Evolutionary conservation across 2,888 invertebrate genomes (phyloP).

Genomic region (Lasioglossum calceatum): DNA sequence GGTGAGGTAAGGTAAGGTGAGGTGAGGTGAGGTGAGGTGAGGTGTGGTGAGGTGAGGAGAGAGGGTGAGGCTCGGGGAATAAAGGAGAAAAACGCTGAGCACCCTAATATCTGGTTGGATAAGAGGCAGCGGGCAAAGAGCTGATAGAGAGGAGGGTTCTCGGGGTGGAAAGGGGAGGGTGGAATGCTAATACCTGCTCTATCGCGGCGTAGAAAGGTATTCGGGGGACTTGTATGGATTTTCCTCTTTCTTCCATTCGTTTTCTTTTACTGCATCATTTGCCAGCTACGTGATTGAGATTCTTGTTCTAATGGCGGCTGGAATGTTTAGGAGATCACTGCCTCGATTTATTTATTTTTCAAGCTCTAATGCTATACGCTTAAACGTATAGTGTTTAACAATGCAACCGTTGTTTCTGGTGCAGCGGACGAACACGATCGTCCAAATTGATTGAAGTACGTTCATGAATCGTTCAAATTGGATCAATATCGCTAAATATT

Average conservation of each 20-base stretch:
- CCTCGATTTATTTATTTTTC: not conserved
- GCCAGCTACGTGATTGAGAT: not conserved
- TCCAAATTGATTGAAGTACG: no score
- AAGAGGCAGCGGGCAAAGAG: slow-evolving; percentile 40
- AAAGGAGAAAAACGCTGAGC: slow-evolving; percentile 39
- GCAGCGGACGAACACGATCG: no score
- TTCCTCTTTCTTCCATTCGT: slow-evolving; percentile 33
- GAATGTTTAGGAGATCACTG: not conserved
- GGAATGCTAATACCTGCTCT: slow-evolving; percentile 55
- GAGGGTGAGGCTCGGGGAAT: not conserved
- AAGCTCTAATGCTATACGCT: no score
- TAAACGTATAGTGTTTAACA: no score
- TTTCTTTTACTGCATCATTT: slow-evolving; percentile 35
- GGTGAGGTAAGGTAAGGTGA: not conserved
- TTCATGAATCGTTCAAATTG: no score
- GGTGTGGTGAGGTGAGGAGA: not conserved
- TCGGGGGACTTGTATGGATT: slow-evolving; percentile 56
- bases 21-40: not conserved
- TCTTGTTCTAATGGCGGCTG: not conserved
- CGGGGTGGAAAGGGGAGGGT: not conserved
- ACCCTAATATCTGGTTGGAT: slow-evolving; percentile 53
- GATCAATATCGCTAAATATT: no score
- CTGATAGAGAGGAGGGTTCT: not conserved
- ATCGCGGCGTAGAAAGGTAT: slow-evolving; percentile 45
- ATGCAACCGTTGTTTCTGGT: no score